Percentiles rank a stretch among this genome's conserved stretches.
These are phyloP conservation scores for Ranitomeya variabilis DNA, from an alignment of 2,113 vertebrate genomes.

Conservation along the genomic window DNA sequence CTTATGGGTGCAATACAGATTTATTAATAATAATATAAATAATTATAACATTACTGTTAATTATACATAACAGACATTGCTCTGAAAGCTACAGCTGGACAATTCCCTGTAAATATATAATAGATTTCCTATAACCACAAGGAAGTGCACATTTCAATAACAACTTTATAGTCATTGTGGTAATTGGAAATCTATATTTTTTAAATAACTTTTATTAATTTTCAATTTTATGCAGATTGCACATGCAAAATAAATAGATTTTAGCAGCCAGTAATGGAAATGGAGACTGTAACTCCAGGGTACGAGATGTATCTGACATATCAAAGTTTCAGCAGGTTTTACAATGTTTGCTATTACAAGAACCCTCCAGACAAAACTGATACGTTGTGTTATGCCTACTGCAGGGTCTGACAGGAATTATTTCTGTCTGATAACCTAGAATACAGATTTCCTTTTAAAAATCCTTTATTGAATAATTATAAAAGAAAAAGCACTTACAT, in stretches of 20 bases:
- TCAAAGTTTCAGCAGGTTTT: background rate
- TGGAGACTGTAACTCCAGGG: background rate
- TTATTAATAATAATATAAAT: background rate
- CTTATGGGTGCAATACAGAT: background rate
- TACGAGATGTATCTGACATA: background rate
- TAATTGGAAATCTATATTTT: conserved; percentile 44
- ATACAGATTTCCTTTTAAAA: background rate
- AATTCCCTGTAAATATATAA: background rate
- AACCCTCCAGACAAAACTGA: background rate
- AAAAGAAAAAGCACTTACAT: background rate
- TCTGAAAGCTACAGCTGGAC: background rate
- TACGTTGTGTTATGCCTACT: background rate
- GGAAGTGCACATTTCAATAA: conserved; percentile 13
- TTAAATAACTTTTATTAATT: conserved; percentile 40
- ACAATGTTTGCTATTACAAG: background rate
- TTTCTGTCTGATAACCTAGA: background rate
- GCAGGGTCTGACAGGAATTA: background rate
- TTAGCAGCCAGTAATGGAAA: conserved; percentile 5
- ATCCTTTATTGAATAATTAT: background rate
- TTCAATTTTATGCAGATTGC: conserved; percentile 28
- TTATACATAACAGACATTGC: background rate
- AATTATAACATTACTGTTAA: background rate
- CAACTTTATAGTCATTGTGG: conserved; percentile 3
- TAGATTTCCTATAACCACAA: conserved; percentile 27
- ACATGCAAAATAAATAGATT: conserved; percentile 15